Evolutionary conservation across 30 jellyfish, hydroid and myxozoan genomes (phyloP), one percentile per base, ranked within the genome.

Genomic region (Aurelia aurita): DNA sequence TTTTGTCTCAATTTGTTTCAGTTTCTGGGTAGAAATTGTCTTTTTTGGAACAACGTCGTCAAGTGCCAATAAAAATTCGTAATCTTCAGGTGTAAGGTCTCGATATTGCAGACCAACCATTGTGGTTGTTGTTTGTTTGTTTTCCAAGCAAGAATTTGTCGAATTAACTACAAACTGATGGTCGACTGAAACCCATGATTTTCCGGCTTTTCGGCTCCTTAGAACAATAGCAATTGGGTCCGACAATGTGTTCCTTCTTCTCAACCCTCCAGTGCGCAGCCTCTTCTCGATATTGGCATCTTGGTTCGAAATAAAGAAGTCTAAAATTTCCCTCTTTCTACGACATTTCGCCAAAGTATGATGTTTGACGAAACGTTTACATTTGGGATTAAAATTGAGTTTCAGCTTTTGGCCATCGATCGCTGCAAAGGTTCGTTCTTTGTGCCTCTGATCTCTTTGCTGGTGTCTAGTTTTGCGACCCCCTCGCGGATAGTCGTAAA

Each of bases 21-120:
- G 69, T 7, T 27, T 58, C 7, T 21, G 16, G 14, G 47, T 15
- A n/a, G 91, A 31, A 19, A 81, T 22, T 4, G 78, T 54, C 47
- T 57, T 69, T 44, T 55, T 58, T 57, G 77, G 91, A 5, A 55
- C 57, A 9, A 31, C 13, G 18, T 66, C 84, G n/a, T 81, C 91
- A 16, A 81, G 78, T 21, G 70, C 14, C 54, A 81, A 39, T 2
- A 81, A 77, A 8, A 81, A 19, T 18, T 81, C 91, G 69, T 81
- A 81, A 58, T 81, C 91, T 43, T 68, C 69, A 5, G 91, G 91
- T 13, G 85, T 66, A 1, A 81, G 34, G 15, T 81, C 91, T 13
- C 91, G 77, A 58, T 81, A 81, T 58, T 81, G 91, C 76, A 81
- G 22, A 21, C 31, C 22, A 28, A 68, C 22, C n/a, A 81, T 28